Conservation (phyloP, 2,888 invertebrate species). For the Pegoplata infirma region DNA sequence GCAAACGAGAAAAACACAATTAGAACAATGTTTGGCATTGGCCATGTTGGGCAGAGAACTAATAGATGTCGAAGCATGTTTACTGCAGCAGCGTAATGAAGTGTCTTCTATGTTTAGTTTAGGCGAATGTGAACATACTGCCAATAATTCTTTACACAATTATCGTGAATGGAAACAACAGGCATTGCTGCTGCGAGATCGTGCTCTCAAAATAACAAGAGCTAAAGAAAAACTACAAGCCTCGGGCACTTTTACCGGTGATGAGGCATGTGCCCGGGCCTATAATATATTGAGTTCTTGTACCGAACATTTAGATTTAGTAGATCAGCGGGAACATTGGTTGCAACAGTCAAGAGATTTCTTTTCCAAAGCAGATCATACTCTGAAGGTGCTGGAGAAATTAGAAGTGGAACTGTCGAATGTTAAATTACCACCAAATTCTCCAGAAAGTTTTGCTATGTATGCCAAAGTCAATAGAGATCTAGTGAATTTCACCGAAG, state of each 20-base stretch:
- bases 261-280: slow-evolving; percentile 83
- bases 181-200: slow-evolving; percentile 86
- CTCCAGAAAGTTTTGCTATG: slow-evolving; percentile 83
- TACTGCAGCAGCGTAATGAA: slow-evolving; percentile 80
- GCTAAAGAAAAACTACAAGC: slow-evolving; percentile 87
- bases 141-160: slow-evolving; percentile 84
- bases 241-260: slow-evolving; percentile 84
- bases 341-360: slow-evolving; percentile 84
- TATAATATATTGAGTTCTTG: slow-evolving; percentile 83
- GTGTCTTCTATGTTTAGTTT: slow-evolving; percentile 79
- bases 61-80: slow-evolving; percentile 81
- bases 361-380: slow-evolving; percentile 86
- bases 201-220: slow-evolving; percentile 86
- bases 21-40: slow-evolving; percentile 88
- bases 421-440: slow-evolving; percentile 82
- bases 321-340: slow-evolving; percentile 85
- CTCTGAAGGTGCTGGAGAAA: slow-evolving; percentile 85
- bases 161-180: slow-evolving; percentile 84
- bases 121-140: slow-evolving; percentile 85
- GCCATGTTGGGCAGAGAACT: slow-evolving; percentile 86
- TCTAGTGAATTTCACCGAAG: slow-evolving; percentile 83
- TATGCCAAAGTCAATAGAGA: slow-evolving; percentile 83
- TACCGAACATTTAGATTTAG: slow-evolving; percentile 84
- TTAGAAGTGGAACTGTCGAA: slow-evolving; percentile 85
- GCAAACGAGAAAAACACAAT: slow-evolving; percentile 84